Evolutionary conservation across 1,140 invertebrate species (phyloP).

Genomic region (Leptonema lineaticorne): DNA sequence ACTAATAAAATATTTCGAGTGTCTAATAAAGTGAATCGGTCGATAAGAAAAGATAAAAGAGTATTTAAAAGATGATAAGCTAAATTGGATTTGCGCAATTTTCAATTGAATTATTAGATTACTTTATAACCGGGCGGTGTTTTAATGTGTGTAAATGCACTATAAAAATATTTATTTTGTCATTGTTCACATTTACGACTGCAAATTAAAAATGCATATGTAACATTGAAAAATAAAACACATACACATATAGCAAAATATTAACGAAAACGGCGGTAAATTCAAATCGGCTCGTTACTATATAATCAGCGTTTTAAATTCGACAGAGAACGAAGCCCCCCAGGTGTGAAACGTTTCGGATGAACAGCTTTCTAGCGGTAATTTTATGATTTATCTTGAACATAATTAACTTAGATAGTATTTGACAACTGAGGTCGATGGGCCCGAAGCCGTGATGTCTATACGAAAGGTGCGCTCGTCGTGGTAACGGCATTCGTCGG

Average conservation of each 20-base stretch:
- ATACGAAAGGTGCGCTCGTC: not conserved
- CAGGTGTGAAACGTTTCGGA: conserved; percentile 12
- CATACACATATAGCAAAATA: not conserved
- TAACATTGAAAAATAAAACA: not conserved
- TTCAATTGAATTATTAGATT: conserved; percentile 10
- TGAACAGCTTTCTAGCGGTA: conserved; percentile 11
- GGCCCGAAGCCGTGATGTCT: not conserved
- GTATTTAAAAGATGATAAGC: too few relatives aligned
- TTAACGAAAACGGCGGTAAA: not conserved
- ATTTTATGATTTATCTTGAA: conserved; percentile 20
- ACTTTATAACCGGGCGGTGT: not conserved
- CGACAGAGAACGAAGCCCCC: conserved; percentile 5
- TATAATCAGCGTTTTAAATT: conserved; percentile 5
- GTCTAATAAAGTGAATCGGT: too few relatives aligned
- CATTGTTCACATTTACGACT: not conserved
- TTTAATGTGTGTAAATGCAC: conserved; percentile 3
- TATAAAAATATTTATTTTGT: conserved; percentile 5
- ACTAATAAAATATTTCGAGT: too few relatives aligned
- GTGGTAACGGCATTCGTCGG: not conserved
- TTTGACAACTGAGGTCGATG: conserved; percentile 24
- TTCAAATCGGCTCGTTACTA: not conserved
- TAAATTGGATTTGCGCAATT: too few relatives aligned
- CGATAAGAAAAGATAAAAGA: too few relatives aligned
- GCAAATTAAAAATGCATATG: too few relatives aligned
- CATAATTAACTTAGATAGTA: conserved; percentile 25